These are phyloP conservation scores for Psylliodes chrysocephalus DNA, from an alignment of 2,888 invertebrate genomes.

Conservation along the genomic window DNA sequence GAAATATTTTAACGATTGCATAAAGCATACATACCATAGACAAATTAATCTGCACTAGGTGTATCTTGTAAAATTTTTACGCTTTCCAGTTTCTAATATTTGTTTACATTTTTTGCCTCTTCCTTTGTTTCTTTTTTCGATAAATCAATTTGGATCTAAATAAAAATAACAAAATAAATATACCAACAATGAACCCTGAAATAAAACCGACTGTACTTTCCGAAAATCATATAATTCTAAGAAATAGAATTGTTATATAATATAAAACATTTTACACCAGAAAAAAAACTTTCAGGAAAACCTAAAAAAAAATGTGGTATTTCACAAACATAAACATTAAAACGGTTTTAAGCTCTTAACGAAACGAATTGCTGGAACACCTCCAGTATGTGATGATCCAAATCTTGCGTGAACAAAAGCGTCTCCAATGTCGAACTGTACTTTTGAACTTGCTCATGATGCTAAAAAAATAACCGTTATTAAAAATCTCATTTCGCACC, in stretches of 20 bases:
- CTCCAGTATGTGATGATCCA: slow-evolving; percentile 95
- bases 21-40: no score
- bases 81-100: no score
- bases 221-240: not conserved
- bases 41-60: no score
- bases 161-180: no score
- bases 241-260: not conserved
- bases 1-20: no score
- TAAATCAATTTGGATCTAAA: no score
- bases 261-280: not conserved
- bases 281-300: not conserved
- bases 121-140: no score
- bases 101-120: no score
- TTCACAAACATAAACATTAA: slow-evolving; percentile 12
- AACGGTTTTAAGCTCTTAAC: slow-evolving; percentile 72
- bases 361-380: slow-evolving; percentile 98
- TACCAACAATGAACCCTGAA: no score
- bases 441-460: slow-evolving; percentile 96
- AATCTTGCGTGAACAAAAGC: slow-evolving; percentile 93
- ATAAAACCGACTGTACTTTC: not conserved
- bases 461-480: slow-evolving; percentile 79
- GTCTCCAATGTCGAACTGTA: slow-evolving; percentile 96
- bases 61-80: no score
- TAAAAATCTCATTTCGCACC: no score
- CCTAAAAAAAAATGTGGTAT: not conserved